A percentile compares a stretch with the other conserved stretches of the same genome.
phyloP scores from a whole-genome alignment of 2,888 invertebrate species.

The Thecophora atra region DNA sequence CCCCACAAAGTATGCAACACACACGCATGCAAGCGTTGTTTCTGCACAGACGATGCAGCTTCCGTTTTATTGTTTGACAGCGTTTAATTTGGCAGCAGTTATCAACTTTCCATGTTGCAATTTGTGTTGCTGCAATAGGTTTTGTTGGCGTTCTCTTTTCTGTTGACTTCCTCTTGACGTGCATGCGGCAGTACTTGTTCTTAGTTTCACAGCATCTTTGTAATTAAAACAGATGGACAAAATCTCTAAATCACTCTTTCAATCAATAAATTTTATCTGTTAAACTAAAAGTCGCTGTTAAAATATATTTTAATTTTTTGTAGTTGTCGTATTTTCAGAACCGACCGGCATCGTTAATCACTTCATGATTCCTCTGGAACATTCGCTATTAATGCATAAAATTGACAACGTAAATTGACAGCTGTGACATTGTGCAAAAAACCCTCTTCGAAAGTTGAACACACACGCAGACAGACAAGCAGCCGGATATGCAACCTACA shows the following conservation, averaged over 20 bases:
- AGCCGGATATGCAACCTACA: background rate
- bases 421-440: background rate
- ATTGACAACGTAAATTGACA: slow-evolving; percentile 8
- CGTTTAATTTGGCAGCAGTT: slow-evolving; percentile 17
- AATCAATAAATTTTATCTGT: too few species aligned
- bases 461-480: background rate
- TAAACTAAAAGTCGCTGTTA: too few species aligned
- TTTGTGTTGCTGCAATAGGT: slow-evolving; percentile 5
- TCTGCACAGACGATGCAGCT: slow-evolving; percentile 2
- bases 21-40: background rate
- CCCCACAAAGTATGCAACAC: background rate
- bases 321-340: too few species aligned
- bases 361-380: slow-evolving; percentile 5
- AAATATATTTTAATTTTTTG: too few species aligned
- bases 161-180: background rate
- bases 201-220: slow-evolving; percentile 18
- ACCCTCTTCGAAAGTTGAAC: background rate
- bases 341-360: background rate
- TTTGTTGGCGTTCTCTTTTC: background rate
- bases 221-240: slow-evolving; percentile 37
- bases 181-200: slow-evolving; percentile 31
- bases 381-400: slow-evolving; percentile 4
- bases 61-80: slow-evolving; percentile 18
- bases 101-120: too few species aligned
- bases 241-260: too few species aligned